A percentile compares a stretch with the other conserved stretches of the same genome.
These are phyloP conservation scores for Diaprepes abbreviatus DNA, from an alignment of 2,888 invertebrate species.

Conservation along the genomic window DNA sequence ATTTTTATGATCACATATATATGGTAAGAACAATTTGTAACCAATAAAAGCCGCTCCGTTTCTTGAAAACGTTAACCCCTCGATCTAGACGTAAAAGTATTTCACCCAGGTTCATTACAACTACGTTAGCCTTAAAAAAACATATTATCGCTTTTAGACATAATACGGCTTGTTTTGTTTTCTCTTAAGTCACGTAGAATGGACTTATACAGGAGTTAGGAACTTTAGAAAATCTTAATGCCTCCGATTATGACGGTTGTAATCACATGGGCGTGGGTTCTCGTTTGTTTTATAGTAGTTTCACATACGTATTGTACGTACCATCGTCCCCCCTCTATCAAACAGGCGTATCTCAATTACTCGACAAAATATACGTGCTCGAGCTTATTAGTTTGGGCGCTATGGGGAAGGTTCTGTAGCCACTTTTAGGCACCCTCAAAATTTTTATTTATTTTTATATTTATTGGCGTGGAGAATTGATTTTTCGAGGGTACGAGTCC, in stretches of 20 bases:
- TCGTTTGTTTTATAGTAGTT: slow-evolving; percentile 38
- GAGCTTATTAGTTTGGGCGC: no score
- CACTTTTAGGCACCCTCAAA: no score
- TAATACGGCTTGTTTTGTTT: slow-evolving; percentile 31
- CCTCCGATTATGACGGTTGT: slow-evolving; percentile 27
- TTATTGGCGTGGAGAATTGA: no score
- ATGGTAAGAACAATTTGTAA: no score
- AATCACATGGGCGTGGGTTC: slow-evolving; percentile 39
- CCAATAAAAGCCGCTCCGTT: no score
- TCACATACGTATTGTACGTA: slow-evolving; percentile 34
- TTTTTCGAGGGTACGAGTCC: no score
- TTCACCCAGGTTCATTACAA: slow-evolving; percentile 2
- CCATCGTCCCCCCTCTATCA: slow-evolving; percentile 28
- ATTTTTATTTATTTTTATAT: no score
- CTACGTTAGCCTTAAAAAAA: slow-evolving; percentile 2
- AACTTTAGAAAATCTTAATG: slow-evolving; percentile 37
- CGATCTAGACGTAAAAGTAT: neutral
- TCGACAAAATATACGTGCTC: neutral
- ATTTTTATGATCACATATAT: no score
- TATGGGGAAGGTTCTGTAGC: no score
- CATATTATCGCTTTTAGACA: slow-evolving; percentile 26
- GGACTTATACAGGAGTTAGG: slow-evolving; percentile 30
- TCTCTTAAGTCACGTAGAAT: slow-evolving; percentile 28
- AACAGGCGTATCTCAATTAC: slow-evolving; percentile 41
- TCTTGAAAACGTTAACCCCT: neutral